Evolutionary conservation across 1,140 invertebrate genomes (phyloP).

Genomic region (Thaumetopoea pityocampa): DNA sequence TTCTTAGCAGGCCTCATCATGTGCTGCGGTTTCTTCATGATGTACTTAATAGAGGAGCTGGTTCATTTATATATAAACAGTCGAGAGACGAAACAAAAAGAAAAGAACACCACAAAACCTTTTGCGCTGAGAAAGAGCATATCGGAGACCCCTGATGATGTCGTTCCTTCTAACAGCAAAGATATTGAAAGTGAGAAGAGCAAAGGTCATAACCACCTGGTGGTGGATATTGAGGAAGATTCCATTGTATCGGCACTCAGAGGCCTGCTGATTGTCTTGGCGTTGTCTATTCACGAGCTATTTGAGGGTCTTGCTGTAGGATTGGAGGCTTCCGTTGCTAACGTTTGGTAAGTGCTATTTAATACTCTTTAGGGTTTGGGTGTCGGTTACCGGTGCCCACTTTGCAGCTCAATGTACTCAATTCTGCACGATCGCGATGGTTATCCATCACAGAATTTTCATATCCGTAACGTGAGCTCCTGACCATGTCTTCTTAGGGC

Average conservation of each 20-base stretch:
- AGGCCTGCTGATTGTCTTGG: constrained; percentile 87
- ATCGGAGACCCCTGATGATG: constrained; percentile 8
- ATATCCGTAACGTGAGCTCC: too few species aligned
- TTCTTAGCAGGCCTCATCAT: constrained; percentile 84
- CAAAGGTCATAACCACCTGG: constrained; percentile 66
- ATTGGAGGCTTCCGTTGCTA: constrained; percentile 80
- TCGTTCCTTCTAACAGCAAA: constrained; percentile 16
- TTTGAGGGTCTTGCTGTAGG: constrained; percentile 95
- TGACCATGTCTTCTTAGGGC: too few species aligned
- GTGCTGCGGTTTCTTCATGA: constrained; percentile 88
- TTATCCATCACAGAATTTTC: too few species aligned
- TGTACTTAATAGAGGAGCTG: constrained; percentile 90
- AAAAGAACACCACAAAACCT: constrained; percentile 59
- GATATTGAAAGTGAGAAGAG: constrained; percentile 56
- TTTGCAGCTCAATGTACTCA: too few species aligned
- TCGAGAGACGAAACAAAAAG: constrained; percentile 57
- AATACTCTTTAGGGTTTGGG: neutral
- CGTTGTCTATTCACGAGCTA: constrained; percentile 93
- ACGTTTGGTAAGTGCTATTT: constrained; percentile 80
- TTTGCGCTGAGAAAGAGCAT: constrained; percentile 51
- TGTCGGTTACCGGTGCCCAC: too few species aligned
- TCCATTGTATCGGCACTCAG: constrained; percentile 81
- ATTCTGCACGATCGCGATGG: too few species aligned
- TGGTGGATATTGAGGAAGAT: constrained; percentile 68
- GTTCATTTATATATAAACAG: constrained; percentile 82